phyloP scores from a whole-genome alignment of 2,888 invertebrate species.

The Tipula unca region DNA sequence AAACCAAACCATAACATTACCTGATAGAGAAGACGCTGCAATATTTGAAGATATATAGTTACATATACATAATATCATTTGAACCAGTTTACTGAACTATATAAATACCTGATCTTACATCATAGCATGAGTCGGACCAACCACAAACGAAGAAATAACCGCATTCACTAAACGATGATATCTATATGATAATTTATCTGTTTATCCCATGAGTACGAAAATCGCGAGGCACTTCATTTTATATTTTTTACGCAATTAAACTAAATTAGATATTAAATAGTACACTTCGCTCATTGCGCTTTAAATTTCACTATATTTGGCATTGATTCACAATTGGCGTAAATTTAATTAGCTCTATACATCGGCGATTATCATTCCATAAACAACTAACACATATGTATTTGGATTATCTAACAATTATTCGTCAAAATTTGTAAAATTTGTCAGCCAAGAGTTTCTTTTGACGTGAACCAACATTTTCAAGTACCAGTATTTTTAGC shows the following conservation, averaged over 20 bases:
- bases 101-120: constrained; percentile 31
- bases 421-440: no score
- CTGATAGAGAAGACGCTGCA: constrained; percentile 28
- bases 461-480: no score
- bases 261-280: background rate
- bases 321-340: no score
- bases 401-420: no score
- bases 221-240: background rate
- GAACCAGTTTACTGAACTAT: background rate
- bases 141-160: constrained; percentile 29
- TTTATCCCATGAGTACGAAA: constrained; percentile 28
- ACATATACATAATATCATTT: background rate
- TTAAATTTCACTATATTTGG: background rate
- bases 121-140: constrained; percentile 29
- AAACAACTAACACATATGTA: no score
- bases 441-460: no score
- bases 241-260: background rate
- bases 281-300: background rate
- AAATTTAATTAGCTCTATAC: no score
- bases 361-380: no score
- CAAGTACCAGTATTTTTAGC: no score
- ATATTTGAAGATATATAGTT: background rate
- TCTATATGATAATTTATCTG: constrained; percentile 38
- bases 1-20: no score
- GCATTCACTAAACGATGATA: constrained; percentile 37